Percentiles rank a stretch among this genome's conserved stretches.
Conservation (phyloP, 1,140 invertebrate species). For the Bicyclus anynana region DNA sequence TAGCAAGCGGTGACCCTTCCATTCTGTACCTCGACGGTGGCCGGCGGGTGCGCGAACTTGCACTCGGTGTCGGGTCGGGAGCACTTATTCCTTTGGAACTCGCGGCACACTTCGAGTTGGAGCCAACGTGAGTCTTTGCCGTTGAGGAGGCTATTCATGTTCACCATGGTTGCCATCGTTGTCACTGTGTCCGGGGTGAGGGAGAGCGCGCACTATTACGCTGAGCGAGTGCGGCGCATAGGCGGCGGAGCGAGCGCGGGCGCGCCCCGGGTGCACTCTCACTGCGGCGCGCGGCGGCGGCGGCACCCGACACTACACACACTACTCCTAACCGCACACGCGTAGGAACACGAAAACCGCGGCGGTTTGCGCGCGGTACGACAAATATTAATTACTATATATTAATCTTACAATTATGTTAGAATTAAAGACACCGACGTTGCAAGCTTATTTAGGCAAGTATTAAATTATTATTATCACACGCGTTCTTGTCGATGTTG, state of each 20-base stretch:
- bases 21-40: conserved; percentile 99
- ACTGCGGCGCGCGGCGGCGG: conserved; percentile 37
- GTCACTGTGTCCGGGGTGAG: conserved; percentile 45
- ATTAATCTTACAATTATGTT: conserved; percentile 70
- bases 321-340: conserved; percentile 54
- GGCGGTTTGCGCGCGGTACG: conserved; percentile 37
- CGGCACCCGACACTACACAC: conserved; percentile 51
- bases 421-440: conserved; percentile 72
- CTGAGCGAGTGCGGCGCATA: conserved; percentile 68
- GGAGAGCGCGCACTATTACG: conserved; percentile 56
- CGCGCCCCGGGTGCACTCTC: conserved; percentile 60
- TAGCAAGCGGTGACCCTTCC: conserved; percentile 99
- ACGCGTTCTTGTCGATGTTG: conserved; percentile 75
- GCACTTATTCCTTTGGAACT: conserved; percentile 99
- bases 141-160: conserved; percentile 97
- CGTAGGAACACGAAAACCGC: conserved; percentile 36
- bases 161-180: conserved; percentile 94
- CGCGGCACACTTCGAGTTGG: conserved; percentile 99
- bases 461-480: conserved; percentile 74
- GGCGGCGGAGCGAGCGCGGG: conserved; percentile 60
- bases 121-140: conserved; percentile 99
- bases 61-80: conserved; percentile 98
- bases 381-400: conserved; percentile 46
- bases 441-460: conserved; percentile 74
- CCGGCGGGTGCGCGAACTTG: conserved; percentile 99